These are phyloP conservation scores for Apis dorsata DNA, from an alignment of 1,140 invertebrate species.

Conservation along the genomic window DNA sequence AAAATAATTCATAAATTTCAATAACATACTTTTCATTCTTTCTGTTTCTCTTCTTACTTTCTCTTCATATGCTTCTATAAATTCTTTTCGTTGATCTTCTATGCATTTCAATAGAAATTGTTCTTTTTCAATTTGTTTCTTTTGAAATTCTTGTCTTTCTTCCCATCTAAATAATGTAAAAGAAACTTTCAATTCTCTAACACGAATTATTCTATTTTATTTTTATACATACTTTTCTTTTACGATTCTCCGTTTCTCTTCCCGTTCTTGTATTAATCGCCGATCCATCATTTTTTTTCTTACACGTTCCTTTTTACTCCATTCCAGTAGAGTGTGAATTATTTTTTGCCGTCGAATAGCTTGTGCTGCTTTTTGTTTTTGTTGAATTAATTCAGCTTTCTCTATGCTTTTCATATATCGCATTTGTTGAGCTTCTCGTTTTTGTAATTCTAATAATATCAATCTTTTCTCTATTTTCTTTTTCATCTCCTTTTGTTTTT, in stretches of 20 bases:
- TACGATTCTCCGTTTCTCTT: slow-evolving; percentile 51
- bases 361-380: slow-evolving; percentile 40
- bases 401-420: slow-evolving; percentile 29
- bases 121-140: slow-evolving; percentile 63
- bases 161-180: slow-evolving; percentile 64
- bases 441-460: slow-evolving; percentile 9
- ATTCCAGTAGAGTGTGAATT: slow-evolving; percentile 48
- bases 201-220: not conserved
- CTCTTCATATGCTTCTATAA: slow-evolving; percentile 67
- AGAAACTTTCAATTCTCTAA: slow-evolving; percentile 30
- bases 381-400: slow-evolving; percentile 30
- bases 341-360: slow-evolving; percentile 42
- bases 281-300: slow-evolving; percentile 41
- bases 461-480: slow-evolving; percentile 31
- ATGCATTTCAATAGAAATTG: slow-evolving; percentile 53
- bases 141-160: slow-evolving; percentile 60
- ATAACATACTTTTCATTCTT: slow-evolving; percentile 63
- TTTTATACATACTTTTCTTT: slow-evolving; percentile 56
- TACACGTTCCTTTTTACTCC: slow-evolving; percentile 50
- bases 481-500: slow-evolving; percentile 31
- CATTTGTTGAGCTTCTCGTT: slow-evolving; percentile 25
- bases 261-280: slow-evolving; percentile 38
- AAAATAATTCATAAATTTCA: not conserved
- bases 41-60: slow-evolving; percentile 61
- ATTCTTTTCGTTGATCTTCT: slow-evolving; percentile 53